Evolutionary conservation across 1,140 invertebrate genomes (phyloP).

Genomic region (Neocloeon triangulifer): DNA sequence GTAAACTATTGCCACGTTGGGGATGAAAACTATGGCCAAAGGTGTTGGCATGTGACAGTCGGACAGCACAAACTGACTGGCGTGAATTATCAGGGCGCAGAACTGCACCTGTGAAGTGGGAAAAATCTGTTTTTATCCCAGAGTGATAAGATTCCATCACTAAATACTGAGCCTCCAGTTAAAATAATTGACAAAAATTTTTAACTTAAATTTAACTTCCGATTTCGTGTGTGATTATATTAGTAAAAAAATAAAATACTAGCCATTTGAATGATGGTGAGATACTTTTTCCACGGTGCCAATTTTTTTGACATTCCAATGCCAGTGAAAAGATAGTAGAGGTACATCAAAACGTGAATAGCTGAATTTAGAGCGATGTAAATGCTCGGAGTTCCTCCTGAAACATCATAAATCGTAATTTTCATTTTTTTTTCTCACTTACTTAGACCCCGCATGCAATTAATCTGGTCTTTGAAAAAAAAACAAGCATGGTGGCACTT

Average conservation of each 20-base stretch:
- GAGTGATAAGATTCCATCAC: neutral
- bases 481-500: no score
- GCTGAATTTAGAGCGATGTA: slow-evolving; percentile 29
- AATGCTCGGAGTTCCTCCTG: slow-evolving; percentile 21
- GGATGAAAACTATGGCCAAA: slow-evolving; percentile 25
- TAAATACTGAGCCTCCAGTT: no score
- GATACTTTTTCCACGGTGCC: slow-evolving; percentile 29
- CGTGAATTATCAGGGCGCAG: slow-evolving; percentile 28
- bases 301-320: slow-evolving; percentile 23
- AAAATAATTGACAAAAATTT: no score
- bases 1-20: slow-evolving; percentile 35
- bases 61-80: slow-evolving; percentile 24
- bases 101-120: slow-evolving; percentile 33
- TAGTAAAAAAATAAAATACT: slow-evolving; percentile 6
- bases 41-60: slow-evolving; percentile 26
- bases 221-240: neutral
- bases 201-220: neutral
- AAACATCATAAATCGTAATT: slow-evolving; percentile 6
- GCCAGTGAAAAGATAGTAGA: slow-evolving; percentile 40
- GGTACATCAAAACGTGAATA: slow-evolving; percentile 40
- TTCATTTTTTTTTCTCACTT: no score
- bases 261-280: slow-evolving; percentile 29
- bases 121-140: neutral
- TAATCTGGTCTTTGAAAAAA: no score
- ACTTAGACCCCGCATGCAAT: no score